These are phyloP conservation scores for Thumatha senex DNA, from an alignment of 2,888 invertebrate genomes.

Conservation along the genomic window DNA sequence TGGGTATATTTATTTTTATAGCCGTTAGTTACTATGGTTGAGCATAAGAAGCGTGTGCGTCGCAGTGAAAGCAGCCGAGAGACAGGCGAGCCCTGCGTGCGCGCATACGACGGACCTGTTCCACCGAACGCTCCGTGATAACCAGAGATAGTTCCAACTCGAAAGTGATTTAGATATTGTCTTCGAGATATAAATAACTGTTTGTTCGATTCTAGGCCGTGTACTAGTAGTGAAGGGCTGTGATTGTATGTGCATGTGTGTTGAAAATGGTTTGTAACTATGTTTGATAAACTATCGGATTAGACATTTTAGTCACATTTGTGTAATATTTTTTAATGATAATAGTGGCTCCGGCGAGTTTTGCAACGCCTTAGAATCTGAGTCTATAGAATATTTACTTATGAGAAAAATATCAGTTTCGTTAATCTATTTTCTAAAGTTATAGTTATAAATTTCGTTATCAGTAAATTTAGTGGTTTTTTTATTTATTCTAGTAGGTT, in stretches of 20 bases:
- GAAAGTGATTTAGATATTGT: slow-evolving; percentile 61
- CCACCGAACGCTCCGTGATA: slow-evolving; percentile 39
- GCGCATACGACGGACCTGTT: slow-evolving; percentile 36
- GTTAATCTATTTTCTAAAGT: too few relatives aligned
- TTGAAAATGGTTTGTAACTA: background rate
- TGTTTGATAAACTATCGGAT: too few relatives aligned
- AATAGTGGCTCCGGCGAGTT: too few relatives aligned
- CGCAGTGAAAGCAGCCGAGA: slow-evolving; percentile 33
- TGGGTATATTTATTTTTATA: background rate
- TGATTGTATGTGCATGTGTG: background rate
- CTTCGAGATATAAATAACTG: slow-evolving; percentile 23
- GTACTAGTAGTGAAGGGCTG: background rate
- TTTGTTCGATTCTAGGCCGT: background rate
- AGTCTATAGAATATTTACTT: too few relatives aligned
- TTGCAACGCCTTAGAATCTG: too few relatives aligned
- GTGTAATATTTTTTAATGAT: too few relatives aligned
- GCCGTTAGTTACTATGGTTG: background rate
- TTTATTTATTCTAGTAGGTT: too few relatives aligned
- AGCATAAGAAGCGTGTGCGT: slow-evolving; percentile 33
- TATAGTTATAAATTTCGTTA: too few relatives aligned
- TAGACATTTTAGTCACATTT: too few relatives aligned
- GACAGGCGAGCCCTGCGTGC: slow-evolving; percentile 31
- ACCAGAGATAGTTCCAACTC: slow-evolving; percentile 48
- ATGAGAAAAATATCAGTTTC: too few relatives aligned
- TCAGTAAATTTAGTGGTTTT: too few relatives aligned